Evolutionary conservation across 37 sponge, comb jelly and placozoan species (phyloP).

Genomic region (Haliclona indistincta): DNA sequence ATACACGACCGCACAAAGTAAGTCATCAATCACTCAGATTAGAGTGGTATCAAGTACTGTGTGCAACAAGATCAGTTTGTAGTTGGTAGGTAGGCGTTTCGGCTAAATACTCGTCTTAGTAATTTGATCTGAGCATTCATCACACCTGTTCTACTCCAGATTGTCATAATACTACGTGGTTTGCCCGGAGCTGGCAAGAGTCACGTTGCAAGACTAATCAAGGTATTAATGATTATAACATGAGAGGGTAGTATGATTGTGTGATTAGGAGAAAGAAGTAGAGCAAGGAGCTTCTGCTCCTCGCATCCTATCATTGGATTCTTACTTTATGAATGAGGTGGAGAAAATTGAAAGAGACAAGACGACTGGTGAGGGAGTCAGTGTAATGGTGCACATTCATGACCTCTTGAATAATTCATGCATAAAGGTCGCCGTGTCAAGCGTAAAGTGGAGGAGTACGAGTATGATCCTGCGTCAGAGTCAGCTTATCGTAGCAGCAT

Average conservation of each 20-base stretch:
- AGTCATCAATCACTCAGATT: no score
- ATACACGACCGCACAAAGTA: slow-evolving; percentile 52
- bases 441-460: slow-evolving; percentile 62
- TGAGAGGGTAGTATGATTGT: not conserved
- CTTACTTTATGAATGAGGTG: slow-evolving; percentile 87
- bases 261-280: slow-evolving; percentile 75
- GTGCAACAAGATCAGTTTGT: no score
- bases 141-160: slow-evolving; percentile 29
- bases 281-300: slow-evolving; percentile 61
- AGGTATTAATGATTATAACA: slow-evolving; percentile 30
- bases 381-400: not conserved
- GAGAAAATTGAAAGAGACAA: slow-evolving; percentile 70
- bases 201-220: slow-evolving; percentile 76
- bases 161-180: slow-evolving; percentile 86
- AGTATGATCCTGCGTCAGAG: slow-evolving; percentile 79
- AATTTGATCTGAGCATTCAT: not conserved
- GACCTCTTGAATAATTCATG: not conserved
- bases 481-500: slow-evolving; percentile 69
- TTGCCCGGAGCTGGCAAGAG: slow-evolving; percentile 90
- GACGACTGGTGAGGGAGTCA: slow-evolving; percentile 42
- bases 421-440: slow-evolving; percentile 22
- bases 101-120: not conserved
- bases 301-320: slow-evolving; percentile 77
- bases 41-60: no score
- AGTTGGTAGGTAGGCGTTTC: not conserved